Evolutionary conservation across 2,113 vertebrate species (phyloP).

Genomic region (Crotalus tigris): DNA sequence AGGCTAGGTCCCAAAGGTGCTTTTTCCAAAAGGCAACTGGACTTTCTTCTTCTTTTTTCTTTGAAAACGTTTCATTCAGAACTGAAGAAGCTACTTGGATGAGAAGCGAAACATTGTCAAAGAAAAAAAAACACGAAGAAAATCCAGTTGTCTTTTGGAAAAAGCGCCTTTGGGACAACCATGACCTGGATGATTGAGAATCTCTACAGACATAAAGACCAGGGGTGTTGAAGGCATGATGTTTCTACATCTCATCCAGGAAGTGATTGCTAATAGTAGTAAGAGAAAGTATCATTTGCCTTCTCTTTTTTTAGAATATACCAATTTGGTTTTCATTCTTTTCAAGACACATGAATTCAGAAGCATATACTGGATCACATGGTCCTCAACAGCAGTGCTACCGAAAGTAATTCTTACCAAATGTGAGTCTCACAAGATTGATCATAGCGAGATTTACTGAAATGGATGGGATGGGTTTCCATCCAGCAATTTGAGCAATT

Average conservation of each 20-base stretch:
- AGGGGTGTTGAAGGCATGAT: background rate
- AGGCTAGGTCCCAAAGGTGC: background rate
- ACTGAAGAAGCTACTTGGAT: background rate
- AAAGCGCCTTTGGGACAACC: background rate
- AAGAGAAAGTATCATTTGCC: background rate
- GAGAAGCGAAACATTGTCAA: background rate
- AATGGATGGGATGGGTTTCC: background rate
- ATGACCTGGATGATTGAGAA: background rate
- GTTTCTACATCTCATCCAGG: background rate
- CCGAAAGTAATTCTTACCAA: background rate
- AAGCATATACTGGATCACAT: background rate
- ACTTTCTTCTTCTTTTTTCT: background rate
- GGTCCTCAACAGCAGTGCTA: background rate
- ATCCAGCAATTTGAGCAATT: background rate
- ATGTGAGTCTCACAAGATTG: background rate
- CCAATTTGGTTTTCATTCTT: background rate
- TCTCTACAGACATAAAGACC: background rate
- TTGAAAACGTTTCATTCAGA: background rate
- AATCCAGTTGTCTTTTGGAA: background rate
- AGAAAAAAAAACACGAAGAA: background rate
- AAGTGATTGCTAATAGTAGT: background rate
- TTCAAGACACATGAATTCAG: background rate
- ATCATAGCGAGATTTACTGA: background rate
- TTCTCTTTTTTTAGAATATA: background rate
- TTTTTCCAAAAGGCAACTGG: background rate